phyloP scores from a whole-genome alignment of 1,140 invertebrate species.

The Ips nitidus region DNA sequence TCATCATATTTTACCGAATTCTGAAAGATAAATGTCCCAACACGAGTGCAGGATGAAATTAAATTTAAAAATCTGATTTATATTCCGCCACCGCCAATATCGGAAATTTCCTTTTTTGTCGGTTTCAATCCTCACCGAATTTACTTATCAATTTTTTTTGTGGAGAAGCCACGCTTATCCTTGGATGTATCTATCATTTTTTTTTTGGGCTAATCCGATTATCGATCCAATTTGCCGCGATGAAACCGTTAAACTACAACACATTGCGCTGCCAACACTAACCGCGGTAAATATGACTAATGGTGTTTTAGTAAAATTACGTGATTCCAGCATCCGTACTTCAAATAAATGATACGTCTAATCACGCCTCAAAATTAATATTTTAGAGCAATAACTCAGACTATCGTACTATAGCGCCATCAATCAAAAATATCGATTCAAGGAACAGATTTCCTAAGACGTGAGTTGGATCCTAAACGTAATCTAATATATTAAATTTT shows the following conservation, averaged over 20 bases:
- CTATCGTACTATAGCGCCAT: neutral
- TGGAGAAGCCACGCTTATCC: no score
- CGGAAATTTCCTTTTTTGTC: slow-evolving; percentile 29
- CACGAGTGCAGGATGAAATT: slow-evolving; percentile 31
- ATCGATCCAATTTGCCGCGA: no score
- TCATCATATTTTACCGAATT: slow-evolving; percentile 34
- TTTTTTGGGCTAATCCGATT: neutral
- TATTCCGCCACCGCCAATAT: slow-evolving; percentile 33
- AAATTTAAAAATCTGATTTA: slow-evolving; percentile 37
- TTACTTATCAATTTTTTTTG: neutral
- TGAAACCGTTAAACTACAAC: no score
- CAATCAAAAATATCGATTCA: slow-evolving; percentile 5
- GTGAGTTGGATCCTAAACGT: neutral
- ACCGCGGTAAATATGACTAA: no score
- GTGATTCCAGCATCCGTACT: neutral
- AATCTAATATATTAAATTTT: slow-evolving; percentile 5
- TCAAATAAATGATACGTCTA: slow-evolving; percentile 2
- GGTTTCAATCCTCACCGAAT: slow-evolving; percentile 23
- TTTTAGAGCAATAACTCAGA: neutral
- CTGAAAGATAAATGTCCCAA: slow-evolving; percentile 34
- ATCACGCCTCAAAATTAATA: neutral
- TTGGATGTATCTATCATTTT: neutral
- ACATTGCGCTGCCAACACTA: no score
- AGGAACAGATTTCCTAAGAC: slow-evolving; percentile 1
- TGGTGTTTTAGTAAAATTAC: no score